phyloP scores from a whole-genome alignment of 2,797 vertebrate species.

The Poeciliopsis gracilis region DNA sequence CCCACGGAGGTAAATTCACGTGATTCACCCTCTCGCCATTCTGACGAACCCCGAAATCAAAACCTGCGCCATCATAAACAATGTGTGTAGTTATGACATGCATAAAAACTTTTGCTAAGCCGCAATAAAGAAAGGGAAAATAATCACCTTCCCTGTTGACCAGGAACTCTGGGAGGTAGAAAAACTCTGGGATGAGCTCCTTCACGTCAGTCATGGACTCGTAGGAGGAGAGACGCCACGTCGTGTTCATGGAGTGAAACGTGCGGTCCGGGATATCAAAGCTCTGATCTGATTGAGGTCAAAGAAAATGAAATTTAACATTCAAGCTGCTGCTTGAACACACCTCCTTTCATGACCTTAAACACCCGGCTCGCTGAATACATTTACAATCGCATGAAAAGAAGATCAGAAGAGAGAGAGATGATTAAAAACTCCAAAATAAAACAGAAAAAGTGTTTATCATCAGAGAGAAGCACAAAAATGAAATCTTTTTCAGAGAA shows the following conservation, averaged over 20 bases:
- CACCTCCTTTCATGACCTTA: conserved; percentile 67
- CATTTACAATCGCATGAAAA: conserved; percentile 64
- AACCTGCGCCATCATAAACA: conserved; percentile 78
- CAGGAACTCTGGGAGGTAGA: conserved; percentile 97
- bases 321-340: conserved; percentile 66
- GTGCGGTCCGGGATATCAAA: conserved; percentile 99
- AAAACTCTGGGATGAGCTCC: conserved; percentile 98
- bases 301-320: conserved; percentile 72
- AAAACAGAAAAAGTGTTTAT: conserved; percentile 38
- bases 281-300: conserved; percentile 90
- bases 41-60: conserved; percentile 98
- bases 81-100: neutral
- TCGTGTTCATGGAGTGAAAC: conserved; percentile 99
- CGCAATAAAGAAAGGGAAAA: neutral
- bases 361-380: conserved; percentile 61
- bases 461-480: conserved; percentile 42
- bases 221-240: conserved; percentile 96
- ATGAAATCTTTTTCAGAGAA: conserved; percentile 49
- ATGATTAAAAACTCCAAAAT: conserved; percentile 50
- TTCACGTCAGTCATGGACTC: conserved; percentile 99
- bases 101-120: neutral
- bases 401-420: conserved; percentile 51
- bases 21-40: conserved; percentile 97
- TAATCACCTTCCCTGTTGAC: conserved; percentile 95
- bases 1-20: conserved; percentile 97